Evolutionary conservation across 2,888 invertebrate genomes (phyloP), one percentile per base, ranked within the genome.

Genomic region (Acronicta alni): DNA sequence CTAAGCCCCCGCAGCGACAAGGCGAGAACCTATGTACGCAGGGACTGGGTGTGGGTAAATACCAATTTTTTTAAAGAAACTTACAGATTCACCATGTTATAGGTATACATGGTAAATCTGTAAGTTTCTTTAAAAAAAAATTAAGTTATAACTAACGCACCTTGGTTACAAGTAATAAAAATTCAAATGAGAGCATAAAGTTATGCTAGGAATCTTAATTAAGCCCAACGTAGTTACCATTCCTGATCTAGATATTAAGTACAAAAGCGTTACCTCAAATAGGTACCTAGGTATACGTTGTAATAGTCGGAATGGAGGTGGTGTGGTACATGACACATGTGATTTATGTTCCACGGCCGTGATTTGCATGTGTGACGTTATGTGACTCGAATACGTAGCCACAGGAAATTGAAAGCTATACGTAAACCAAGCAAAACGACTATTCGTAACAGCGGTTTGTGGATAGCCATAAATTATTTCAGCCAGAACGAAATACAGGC

Each of bases 331-430:
- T 37, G 48, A 44, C 52, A 52, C 49, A 47, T 47, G 54, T 73
- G 80, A 75, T 80, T 80, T 80, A 80, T 76, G 66, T 62, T 62
- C 8, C 44, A 44, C 47, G 41, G 16, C 16, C 58, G 47, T 63
- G 67, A 75, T 79, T 81, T 81, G 60, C 77, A 81, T 80, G 52
- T 63, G 57, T 67, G 63, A 67, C 68, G 71, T 60, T 58, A 56
- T 26, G 47, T 56, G 48, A 49, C 59, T 51, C 47, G 63, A 60
- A 69, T 72, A 58, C 68, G 57, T 61, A 48, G 57, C 54, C 56
- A 55, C 66, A 72, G 80, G 80, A 81, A 82, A 83, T 83, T 80
- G 80, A 79, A 82, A 71, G 75, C 73, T 74, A 62, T 77, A 64
- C 45, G 53, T 46, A 38, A 58, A 53, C 48, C 56, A 57, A 46